Evolutionary conservation across 2,797 vertebrate genomes (phyloP), one percentile per base, ranked within the genome.

Genomic region (Selene dorsalis): DNA sequence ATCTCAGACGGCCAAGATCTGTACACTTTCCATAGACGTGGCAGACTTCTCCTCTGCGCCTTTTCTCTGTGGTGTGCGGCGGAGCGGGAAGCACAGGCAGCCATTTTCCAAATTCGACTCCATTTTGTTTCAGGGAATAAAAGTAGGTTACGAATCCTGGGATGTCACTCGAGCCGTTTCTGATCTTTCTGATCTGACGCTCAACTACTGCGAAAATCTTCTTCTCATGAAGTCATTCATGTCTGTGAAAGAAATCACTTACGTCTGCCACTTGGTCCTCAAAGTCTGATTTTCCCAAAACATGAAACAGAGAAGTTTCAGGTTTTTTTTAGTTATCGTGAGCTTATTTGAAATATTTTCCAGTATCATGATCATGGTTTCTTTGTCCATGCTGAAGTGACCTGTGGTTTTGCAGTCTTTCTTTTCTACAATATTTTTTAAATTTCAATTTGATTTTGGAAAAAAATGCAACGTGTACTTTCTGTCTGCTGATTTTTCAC

Each of bases 31-130:
- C 80, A 67, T 24, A 79, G 75, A 79, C 64, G 52, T 69, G 81
- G 56, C 65, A 73, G 78, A 82, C 71, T 79, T 87, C 65, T 75
- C 68, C 57, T 77, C 56, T 66, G 64, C 57, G 75, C 61, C 63
- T 78, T 63, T 74, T 61, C 66, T 77, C 67, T 62, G 84, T 35
- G 71, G 50, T 52, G 79, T 73, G 84, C 38, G 79, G 84, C 47
- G 64, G 73, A 67, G 85, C 76, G 75, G 16, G 79, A 75, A 68
- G 75, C 77, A 35, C 55, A 58, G 89, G 87, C 91, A 81, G 93
- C 94, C 94, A 95, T 95, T 90, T 94, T 94, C 87, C 92, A 87
- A 91, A 90, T 57, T 80, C 18, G 88, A 84, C 93, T 94, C 94
- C 94, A 95, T 95, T 95, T 95, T 95, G 93, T 92, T 77, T 84